These are phyloP conservation scores for Agapostemon virescens DNA, from an alignment of 2,888 invertebrate species.

Conservation along the genomic window DNA sequence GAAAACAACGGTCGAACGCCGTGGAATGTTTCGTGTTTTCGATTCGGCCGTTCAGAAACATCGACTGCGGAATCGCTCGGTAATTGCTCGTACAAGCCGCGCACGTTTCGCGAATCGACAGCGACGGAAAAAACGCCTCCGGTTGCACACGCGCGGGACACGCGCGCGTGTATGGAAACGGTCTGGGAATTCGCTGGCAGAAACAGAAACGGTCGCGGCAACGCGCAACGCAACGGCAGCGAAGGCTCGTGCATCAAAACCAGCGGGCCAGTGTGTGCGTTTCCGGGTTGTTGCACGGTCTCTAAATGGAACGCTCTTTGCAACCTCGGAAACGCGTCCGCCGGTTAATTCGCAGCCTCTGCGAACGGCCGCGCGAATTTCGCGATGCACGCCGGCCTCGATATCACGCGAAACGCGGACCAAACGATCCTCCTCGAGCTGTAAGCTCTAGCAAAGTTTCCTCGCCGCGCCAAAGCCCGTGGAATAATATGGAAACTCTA, in stretches of 20 bases:
- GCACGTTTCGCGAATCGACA: conserved; percentile 16
- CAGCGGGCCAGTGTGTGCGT: not conserved
- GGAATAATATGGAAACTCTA: too few relatives aligned
- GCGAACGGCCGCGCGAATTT: not conserved
- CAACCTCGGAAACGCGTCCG: not conserved
- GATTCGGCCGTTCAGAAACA: not conserved
- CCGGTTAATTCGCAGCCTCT: conserved; percentile 3
- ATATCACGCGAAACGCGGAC: not conserved
- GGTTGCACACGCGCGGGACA: not conserved
- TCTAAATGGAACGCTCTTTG: not conserved
- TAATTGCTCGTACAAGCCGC: not conserved
- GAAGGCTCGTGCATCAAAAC: not conserved
- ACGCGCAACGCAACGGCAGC: not conserved
- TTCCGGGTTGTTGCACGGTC: not conserved
- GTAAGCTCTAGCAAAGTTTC: not conserved
- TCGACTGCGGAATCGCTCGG: not conserved
- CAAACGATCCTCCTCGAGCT: not conserved
- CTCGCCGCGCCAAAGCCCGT: too few relatives aligned
- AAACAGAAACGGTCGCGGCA: too few relatives aligned
- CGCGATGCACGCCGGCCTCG: not conserved
- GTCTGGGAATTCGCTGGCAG: conserved; percentile 10
- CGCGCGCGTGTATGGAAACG: too few relatives aligned
- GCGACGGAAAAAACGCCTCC: not conserved
- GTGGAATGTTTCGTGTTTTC: not conserved
- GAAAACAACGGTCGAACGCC: not conserved